Evolutionary conservation across 1,140 invertebrate species (phyloP), one percentile per base, ranked within the genome.

Genomic region (Mya arenaria): DNA sequence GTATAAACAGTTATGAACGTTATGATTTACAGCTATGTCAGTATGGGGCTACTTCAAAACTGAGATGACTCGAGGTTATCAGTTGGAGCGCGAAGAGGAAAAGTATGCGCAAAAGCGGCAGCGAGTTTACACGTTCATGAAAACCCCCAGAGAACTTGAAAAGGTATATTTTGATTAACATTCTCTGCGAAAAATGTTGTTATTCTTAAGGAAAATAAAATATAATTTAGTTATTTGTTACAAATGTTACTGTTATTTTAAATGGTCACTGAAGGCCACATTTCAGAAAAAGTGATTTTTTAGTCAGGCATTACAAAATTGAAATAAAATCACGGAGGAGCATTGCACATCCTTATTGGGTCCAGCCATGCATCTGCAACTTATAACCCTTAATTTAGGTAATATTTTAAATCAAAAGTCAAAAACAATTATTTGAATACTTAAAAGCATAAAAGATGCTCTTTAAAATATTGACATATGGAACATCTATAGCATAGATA

Each of bases 61-160:
- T 41, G 98, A 99, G 93, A 93, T 99, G 84, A 98, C 97, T 4
- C 94, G 98, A 87, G 97, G 97, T 17, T 99, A 99, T 93, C 94
- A 96, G 86, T 92, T 98, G 36, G 97, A 99, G 93, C 84, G 98
- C 92, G 97, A 99, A 90, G 97, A 99, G 91, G 97, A 97, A 90
- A 94, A 97, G 75, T 99, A 98, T 93, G 96, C 96, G 39, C 97
- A 98, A 32, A 95, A 98, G 84, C 93, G 98, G 84, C 96, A 99
- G 90, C 98, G 99, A 94, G 97, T 99, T 56, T 99, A 99, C 91
- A 97, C 97, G 0, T 99, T 99, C 92, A 96, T 99, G 93, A 97
- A 96, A 94, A 99, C 99, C 89, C 99, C 98, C 0, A 94, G 95
- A 87, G 98, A 99, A 93, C 93, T 95, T 48, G 94, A 95, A 90